Base-by-base conservation (phyloP, 2,797 vertebrate genomes). In the Melanogrammus aeglefinus region DNA sequence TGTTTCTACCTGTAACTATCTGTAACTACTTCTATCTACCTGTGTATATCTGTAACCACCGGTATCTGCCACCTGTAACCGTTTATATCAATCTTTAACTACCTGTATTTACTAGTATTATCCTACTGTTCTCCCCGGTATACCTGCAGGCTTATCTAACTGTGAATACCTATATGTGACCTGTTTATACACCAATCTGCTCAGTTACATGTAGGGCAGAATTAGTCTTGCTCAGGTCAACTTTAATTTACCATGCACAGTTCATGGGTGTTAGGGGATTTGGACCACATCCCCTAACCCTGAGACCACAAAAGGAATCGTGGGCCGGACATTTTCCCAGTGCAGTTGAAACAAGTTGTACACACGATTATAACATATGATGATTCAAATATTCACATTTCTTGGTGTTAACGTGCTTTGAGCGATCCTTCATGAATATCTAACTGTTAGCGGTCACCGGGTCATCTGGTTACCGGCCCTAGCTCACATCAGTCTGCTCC, bases 11-110 rank as follows among this genome's bases (percentile, higher is more conserved):
- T 51, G 6, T 51, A 51, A 3, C 47, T 51, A 69, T 24, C n/a
- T 69, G 63, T 27, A 69, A 27, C 24, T 69, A 69, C 63, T 27
- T 69, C 24, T 27, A 27, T 27, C n/a, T 69, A 69, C 24, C 63
- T 69, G n/a, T 69, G 24, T 69, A 69, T 69, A n/a, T 24, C 57
- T 63, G 57, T 24, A 63, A 63, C 57, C 57, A 63, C 57, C 57
- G 8, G 47, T 51, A 51, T 18, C 47, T 51, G 18, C 57, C 47
- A 57, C 16, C 57, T n/a, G 6, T 63, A 63, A 63, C 57, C 1
- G 1, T 9, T 21, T 63, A 6, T 63, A 24, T 7, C 6, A 1
- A 8, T 0, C 57, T 63, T 21, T 24, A 63, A 7, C 1, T 9
- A 63, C 21, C 6, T 63, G 21, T 63, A 63, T 63, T 7, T 24